These are phyloP conservation scores for Mnemiopsis leidyi DNA, from an alignment of 37 sponge, comb jelly and placozoan genomes.

Conservation along the genomic window DNA sequence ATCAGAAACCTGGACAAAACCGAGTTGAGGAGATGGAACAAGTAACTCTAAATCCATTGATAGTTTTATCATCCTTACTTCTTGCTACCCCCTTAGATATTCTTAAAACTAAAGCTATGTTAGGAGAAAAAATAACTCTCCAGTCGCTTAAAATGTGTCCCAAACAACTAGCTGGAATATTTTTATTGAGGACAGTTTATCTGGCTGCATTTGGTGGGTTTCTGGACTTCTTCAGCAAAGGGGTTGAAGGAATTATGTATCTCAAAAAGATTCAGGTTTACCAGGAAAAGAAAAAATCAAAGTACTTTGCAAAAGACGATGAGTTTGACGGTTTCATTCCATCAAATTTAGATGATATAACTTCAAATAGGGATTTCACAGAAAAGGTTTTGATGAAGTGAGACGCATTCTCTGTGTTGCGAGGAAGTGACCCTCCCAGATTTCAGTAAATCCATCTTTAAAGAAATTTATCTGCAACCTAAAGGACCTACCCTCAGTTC, in stretches of 20 bases:
- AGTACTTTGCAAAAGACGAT: background rate
- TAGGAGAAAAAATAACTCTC: slow-evolving; percentile 14
- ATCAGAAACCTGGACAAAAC: background rate
- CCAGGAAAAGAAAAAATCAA: background rate
- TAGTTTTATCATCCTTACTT: background rate
- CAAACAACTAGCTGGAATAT: background rate
- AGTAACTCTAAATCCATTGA: background rate
- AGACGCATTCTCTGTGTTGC: too few relatives aligned
- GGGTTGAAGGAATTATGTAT: background rate
- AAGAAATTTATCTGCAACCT: too few relatives aligned
- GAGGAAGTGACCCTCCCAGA: too few relatives aligned
- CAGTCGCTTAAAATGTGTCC: background rate
- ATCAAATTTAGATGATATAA: background rate
- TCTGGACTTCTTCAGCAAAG: background rate
- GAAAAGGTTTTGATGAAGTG: background rate
- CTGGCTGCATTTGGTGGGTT: background rate
- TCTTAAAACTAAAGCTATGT: slow-evolving; percentile 28
- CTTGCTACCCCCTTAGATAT: slow-evolving; percentile 27
- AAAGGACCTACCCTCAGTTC: too few relatives aligned
- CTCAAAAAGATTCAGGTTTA: background rate
- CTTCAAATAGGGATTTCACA: background rate
- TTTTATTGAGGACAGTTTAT: slow-evolving; percentile 2
- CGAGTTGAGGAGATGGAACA: background rate
- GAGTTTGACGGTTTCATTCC: slow-evolving; percentile 43
- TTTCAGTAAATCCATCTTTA: too few relatives aligned